A percentile compares a stretch with the other conserved stretches of the same genome.
Conservation (phyloP, 2,113 vertebrate species). For the Cyprinodon variegatus region DNA sequence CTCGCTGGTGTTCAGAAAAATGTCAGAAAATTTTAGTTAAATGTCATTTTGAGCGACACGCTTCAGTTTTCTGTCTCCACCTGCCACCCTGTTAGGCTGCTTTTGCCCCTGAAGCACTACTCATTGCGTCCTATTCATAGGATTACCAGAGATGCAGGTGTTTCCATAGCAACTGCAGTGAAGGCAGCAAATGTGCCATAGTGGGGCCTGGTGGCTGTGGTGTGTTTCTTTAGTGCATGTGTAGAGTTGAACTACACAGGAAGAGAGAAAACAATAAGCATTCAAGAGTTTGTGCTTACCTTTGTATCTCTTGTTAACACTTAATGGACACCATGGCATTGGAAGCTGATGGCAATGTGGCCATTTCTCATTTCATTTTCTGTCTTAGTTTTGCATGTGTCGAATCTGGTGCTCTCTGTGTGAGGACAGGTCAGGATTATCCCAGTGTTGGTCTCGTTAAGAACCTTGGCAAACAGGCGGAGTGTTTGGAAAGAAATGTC, state of each 20-base stretch:
- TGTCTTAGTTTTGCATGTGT: neutral
- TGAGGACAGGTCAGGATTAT: slow-evolving; percentile 58
- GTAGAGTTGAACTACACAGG: slow-evolving; percentile 17
- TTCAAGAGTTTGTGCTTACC: slow-evolving; percentile 16
- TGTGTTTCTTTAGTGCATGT: slow-evolving; percentile 34
- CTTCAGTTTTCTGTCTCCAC: slow-evolving; percentile 62
- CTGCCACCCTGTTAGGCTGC: slow-evolving; percentile 68
- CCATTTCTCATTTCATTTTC: neutral
- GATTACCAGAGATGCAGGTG: slow-evolving; percentile 76
- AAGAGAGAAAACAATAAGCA: slow-evolving; percentile 7
- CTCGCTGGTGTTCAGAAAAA: slow-evolving; percentile 14
- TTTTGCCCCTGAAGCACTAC: slow-evolving; percentile 56
- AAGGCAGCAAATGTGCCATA: slow-evolving; percentile 48
- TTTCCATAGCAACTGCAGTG: slow-evolving; percentile 78
- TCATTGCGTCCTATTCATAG: slow-evolving; percentile 77
- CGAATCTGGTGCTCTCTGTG: neutral
- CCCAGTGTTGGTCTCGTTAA: slow-evolving; percentile 51
- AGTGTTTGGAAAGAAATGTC: slow-evolving; percentile 40
- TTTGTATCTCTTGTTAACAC: neutral
- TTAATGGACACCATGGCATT: neutral
- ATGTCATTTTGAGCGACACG: slow-evolving; percentile 40
- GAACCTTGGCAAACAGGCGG: slow-evolving; percentile 55
- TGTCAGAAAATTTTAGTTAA: slow-evolving; percentile 1
- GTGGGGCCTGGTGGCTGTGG: slow-evolving; percentile 40
- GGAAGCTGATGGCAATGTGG: neutral